phyloP scores from a whole-genome alignment of 2,113 vertebrate genomes.

The Zootoca vivipara region DNA sequence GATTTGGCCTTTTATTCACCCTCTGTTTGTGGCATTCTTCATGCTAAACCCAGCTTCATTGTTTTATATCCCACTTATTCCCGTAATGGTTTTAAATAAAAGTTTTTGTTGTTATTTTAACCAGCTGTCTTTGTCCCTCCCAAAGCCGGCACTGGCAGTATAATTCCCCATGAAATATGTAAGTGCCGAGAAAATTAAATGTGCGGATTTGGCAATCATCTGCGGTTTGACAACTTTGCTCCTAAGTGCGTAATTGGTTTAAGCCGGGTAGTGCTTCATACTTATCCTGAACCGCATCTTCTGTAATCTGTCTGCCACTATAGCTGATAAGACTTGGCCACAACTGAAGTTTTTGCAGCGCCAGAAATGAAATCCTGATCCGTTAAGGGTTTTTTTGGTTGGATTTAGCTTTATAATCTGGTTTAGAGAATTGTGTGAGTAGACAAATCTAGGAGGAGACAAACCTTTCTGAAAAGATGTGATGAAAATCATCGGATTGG shows the following conservation, averaged over 20 bases:
- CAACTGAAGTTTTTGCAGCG: conserved; percentile 74
- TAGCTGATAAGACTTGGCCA: conserved; percentile 77
- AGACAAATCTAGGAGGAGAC: conserved; percentile 79
- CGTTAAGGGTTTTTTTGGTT: conserved; percentile 79
- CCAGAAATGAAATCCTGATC: conserved; percentile 85
- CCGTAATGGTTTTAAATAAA: neutral
- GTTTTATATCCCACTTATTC: neutral
- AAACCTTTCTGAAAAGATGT: conserved; percentile 66
- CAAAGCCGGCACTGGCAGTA: neutral
- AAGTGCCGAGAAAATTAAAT: conserved; percentile 36
- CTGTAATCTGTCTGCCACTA: conserved; percentile 79
- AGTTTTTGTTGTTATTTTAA: neutral
- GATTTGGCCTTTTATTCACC: neutral
- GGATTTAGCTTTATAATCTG: conserved; percentile 90
- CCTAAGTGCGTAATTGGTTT: conserved; percentile 79
- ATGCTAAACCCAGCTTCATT: neutral
- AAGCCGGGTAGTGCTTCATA: conserved; percentile 64
- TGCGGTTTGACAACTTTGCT: conserved; percentile 69
- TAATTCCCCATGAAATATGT: conserved; percentile 42
- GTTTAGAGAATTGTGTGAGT: conserved; percentile 82
- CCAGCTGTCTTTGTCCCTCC: neutral
- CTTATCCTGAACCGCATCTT: conserved; percentile 70
- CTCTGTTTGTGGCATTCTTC: neutral
- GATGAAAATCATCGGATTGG: conserved; percentile 42
- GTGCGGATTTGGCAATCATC: conserved; percentile 67